These are phyloP conservation scores for Catharus ustulatus DNA, from an alignment of 2,797 vertebrate species.

Conservation along the genomic window DNA sequence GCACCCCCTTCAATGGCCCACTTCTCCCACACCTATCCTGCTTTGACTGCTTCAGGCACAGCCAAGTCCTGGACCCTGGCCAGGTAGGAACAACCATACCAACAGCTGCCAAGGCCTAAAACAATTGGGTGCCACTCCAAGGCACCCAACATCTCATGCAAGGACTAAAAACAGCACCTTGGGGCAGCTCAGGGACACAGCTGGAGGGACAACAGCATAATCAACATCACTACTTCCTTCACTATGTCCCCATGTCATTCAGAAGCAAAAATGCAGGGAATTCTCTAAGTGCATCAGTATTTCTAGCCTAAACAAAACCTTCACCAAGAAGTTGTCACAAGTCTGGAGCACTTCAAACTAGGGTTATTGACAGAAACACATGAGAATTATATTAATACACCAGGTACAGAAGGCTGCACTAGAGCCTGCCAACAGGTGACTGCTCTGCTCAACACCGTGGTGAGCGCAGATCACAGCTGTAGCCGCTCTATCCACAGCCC, in stretches of 20 bases:
- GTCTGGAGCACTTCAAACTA: neutral
- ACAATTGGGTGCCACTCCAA: neutral
- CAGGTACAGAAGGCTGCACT: neutral
- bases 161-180: neutral
- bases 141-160: neutral
- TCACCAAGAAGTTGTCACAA: neutral
- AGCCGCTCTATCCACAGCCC: neutral
- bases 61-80: accelerated
- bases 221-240: neutral
- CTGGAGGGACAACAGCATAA: accelerated
- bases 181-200: neutral
- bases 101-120: neutral
- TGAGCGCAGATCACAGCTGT: accelerated
- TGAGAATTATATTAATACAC: neutral
- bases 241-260: accelerated
- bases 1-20: accelerated
- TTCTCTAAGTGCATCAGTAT: neutral
- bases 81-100: neutral
- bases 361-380: neutral
- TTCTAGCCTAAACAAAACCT: neutral
- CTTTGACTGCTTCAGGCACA: neutral
- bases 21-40: neutral
- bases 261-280: neutral
- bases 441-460: accelerated
- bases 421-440: neutral